phyloP scores from a whole-genome alignment of 2,113 vertebrate genomes.

The Danio rerio region DNA sequence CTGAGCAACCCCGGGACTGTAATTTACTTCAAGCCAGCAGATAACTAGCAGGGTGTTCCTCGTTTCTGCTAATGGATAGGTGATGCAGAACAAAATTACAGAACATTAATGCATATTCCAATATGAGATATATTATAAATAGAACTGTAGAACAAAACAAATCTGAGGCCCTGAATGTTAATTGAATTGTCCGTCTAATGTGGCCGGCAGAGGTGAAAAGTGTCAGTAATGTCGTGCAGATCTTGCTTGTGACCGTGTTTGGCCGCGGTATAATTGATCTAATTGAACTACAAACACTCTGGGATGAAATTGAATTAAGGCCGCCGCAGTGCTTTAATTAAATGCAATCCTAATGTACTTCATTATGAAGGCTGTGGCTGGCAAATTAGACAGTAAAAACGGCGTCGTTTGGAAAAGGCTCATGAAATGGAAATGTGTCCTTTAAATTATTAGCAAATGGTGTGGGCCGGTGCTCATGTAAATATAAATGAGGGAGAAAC shows the following conservation, averaged over 20 bases:
- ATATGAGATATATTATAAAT: neutral
- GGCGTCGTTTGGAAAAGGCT: slow-evolving; percentile 44
- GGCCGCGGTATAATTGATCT: slow-evolving; percentile 50
- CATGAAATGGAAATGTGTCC: slow-evolving; percentile 48
- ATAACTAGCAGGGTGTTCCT: neutral
- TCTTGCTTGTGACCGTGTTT: slow-evolving; percentile 44
- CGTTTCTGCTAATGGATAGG: neutral
- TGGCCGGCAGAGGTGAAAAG: slow-evolving; percentile 20
- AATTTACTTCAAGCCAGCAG: neutral
- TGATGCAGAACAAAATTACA: neutral
- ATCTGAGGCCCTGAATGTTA: neutral
- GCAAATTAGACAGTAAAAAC: slow-evolving; percentile 59
- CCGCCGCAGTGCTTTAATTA: slow-evolving; percentile 59
- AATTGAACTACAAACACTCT: slow-evolving; percentile 59
- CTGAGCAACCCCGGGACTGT: neutral
- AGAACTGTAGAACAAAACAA: neutral
- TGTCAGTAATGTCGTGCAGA: slow-evolving; percentile 31
- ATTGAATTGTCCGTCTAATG: slow-evolving; percentile 11
- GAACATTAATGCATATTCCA: neutral
- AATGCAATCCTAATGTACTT: slow-evolving; percentile 58
- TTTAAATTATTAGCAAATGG: slow-evolving; percentile 48
- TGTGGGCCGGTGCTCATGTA: slow-evolving; percentile 9
- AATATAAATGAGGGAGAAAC: slow-evolving; percentile 32
- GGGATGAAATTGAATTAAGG: slow-evolving; percentile 61
- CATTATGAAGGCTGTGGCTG: slow-evolving; percentile 53